phyloP scores from a whole-genome alignment of 2,113 vertebrate species.

The Callipepla squamata region DNA sequence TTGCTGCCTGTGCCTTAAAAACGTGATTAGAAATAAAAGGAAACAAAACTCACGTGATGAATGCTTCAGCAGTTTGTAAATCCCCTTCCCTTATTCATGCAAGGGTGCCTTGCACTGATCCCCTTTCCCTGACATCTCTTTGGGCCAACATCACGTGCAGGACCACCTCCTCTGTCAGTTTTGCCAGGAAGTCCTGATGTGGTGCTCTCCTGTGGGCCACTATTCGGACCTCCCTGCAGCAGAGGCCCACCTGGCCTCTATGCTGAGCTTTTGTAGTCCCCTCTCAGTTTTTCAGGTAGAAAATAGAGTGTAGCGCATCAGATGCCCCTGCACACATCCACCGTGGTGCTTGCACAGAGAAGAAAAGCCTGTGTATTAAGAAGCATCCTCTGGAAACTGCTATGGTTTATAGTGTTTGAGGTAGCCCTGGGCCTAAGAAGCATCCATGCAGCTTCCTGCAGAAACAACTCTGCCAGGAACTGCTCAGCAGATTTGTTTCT shows the following conservation, averaged over 20 bases:
- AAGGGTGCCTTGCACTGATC: not conserved
- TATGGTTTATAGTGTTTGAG: accelerated
- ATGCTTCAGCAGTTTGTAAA: constrained; percentile 3
- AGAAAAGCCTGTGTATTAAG: not conserved
- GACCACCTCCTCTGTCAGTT: not conserved
- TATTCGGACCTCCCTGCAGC: not conserved
- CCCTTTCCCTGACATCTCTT: not conserved
- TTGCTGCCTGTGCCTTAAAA: not conserved
- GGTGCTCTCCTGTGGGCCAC: not conserved
- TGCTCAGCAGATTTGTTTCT: not conserved
- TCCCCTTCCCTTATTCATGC: not conserved
- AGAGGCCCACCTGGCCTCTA: not conserved
- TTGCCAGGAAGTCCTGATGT: not conserved
- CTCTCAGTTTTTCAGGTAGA: not conserved
- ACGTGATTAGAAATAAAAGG: not conserved
- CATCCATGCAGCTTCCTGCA: accelerated
- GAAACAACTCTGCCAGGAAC: not conserved
- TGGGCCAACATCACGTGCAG: not conserved
- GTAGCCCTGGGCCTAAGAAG: not conserved
- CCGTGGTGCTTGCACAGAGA: accelerated
- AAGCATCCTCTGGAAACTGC: not conserved
- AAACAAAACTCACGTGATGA: not conserved
- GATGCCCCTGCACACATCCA: not conserved
- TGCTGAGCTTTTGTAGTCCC: not conserved
- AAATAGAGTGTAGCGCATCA: not conserved